Evolutionary conservation across 2,797 vertebrate genomes (phyloP).

Genomic region (Enteromius fasciolatus): DNA sequence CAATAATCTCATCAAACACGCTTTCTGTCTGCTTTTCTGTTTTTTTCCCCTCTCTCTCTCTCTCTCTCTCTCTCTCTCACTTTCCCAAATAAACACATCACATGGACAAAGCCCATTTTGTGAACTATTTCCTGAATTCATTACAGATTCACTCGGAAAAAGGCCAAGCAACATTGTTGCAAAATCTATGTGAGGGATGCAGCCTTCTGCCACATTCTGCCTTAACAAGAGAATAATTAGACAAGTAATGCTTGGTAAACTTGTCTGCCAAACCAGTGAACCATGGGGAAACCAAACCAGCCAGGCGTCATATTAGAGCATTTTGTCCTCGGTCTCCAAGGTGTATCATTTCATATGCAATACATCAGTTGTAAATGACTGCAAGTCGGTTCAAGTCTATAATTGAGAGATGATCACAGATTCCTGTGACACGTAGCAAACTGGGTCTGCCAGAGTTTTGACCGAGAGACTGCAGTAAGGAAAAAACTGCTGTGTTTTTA

Average conservation of each 20-base stretch:
- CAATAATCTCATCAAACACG: constrained; percentile 32
- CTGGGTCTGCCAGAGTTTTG: constrained; percentile 18
- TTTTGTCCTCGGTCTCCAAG: constrained; percentile 56
- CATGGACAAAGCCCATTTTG: constrained; percentile 24
- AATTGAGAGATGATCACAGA: constrained; percentile 47
- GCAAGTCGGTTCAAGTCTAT: constrained; percentile 49
- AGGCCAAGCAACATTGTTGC: constrained; percentile 44
- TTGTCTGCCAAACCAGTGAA: constrained; percentile 60
- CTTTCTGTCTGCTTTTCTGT: constrained; percentile 29
- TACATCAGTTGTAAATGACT: constrained; percentile 47
- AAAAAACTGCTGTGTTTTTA: not conserved
- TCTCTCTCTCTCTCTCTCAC: not conserved
- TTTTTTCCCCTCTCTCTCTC: not conserved
- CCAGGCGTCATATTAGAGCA: constrained; percentile 51
- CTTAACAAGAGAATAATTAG: constrained; percentile 63
- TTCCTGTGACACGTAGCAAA: constrained; percentile 13
- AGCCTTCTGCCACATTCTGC: constrained; percentile 55
- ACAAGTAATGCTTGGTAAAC: constrained; percentile 57
- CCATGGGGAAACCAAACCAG: constrained; percentile 54
- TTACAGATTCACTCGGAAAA: constrained; percentile 52
- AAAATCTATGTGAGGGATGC: constrained; percentile 41
- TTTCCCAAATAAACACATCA: constrained; percentile 36
- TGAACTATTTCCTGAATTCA: constrained; percentile 47
- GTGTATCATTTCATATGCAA: constrained; percentile 52
- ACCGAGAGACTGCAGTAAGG: not conserved